Base-by-base conservation (phyloP, 2,888 invertebrate species). In the Resseliella maxima region DNA sequence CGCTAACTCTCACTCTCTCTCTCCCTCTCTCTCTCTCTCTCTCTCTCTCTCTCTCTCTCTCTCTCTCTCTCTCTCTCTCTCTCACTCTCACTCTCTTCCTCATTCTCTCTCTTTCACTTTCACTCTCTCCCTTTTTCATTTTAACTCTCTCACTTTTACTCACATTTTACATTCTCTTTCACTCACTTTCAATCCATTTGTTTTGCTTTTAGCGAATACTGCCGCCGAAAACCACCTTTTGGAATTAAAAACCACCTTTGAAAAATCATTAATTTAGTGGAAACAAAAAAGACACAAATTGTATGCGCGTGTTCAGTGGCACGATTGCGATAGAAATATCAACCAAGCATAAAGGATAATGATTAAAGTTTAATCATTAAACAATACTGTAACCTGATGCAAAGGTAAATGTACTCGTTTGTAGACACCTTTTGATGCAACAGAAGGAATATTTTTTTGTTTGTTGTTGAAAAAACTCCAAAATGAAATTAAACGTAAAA, bases 301-400 rank as follows among this genome's bases (percentile, higher is more conserved):
- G 31, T 72, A 72, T 31, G 72, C 72, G 72, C 31, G 72, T 72
- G 31, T 72, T 72, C 72, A 31, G 24, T 59, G 72, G 31, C 35
- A 72, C 18, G 2, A 72, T 72, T 72, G 31, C 72, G 35, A 31
- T 1, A 31, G 2, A 72, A 72, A 72, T 1, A 12, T 15, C 35
- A 72, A 31, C 72, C 72, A 72, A 72, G 15, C 72, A 72, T 72
- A 72, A 72, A 72, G 72, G 72, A 72, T 72, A 72, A 72, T 72
- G 72, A 72, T 72, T 72, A 72, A 72, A 72, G 72, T 31, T 31
- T 72, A 72, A 72, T 72, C 31, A 72, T 72, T 72, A 72, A 72
- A 72, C 59, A 59, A 59, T 59, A 59, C n/a, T 35, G 72, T 72
- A 72, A 72, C 31, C 12, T 72, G 72, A 72, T 72, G 31, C 72